Base-by-base conservation (phyloP, 1,140 invertebrate species). In the Zaprionus gabonicus region DNA sequence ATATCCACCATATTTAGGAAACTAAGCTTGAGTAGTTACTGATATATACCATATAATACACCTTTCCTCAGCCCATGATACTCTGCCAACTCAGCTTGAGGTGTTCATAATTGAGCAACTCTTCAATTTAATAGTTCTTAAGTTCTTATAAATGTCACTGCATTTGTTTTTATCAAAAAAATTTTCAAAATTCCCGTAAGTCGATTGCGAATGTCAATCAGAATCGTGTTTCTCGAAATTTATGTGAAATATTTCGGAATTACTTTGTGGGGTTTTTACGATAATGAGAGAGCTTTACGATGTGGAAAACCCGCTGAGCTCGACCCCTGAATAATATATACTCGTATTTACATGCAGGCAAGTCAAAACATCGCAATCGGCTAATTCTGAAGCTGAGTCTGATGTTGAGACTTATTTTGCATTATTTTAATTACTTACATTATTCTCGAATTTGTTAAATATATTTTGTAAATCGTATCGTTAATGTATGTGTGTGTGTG, bases 391-490 rank as follows among this genome's bases (percentile, higher is more conserved):
- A 17, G 65, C 20, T 5, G 60, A 23, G 36, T 13, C 58, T 59
- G 74, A 72, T 34, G 66, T 78, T 75, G 62, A 71, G 27, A 56
- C 71, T 71, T 46, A 78, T 78, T 88, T 81, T 66, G 81, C 84
- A 68, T 81, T 84, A 78, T 84, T 84, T 84, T 78, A 81, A 83
- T 76, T 64, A 88, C 78, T 88, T 79, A 79, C 76, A 80, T 74
- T 78, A 66, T 63, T 57, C 63, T n/a, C 71, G 56, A 57, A 63
- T 71, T 76, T 76, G 67, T 65, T 74, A 58, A 71, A 62, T 72
- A 46, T 53, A 63, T 70, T 73, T 82, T 65, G 58, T 60, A 70
- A 67, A 44, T 51, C 59, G 58, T 60, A 64, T 63, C 31, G 44
- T 9, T 20, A 1, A 20, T 60, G 20, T 62, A 6, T 62, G 6